These are phyloP conservation scores for Sycophaga agraensis DNA, from an alignment of 1,140 invertebrate genomes.

Conservation along the genomic window DNA sequence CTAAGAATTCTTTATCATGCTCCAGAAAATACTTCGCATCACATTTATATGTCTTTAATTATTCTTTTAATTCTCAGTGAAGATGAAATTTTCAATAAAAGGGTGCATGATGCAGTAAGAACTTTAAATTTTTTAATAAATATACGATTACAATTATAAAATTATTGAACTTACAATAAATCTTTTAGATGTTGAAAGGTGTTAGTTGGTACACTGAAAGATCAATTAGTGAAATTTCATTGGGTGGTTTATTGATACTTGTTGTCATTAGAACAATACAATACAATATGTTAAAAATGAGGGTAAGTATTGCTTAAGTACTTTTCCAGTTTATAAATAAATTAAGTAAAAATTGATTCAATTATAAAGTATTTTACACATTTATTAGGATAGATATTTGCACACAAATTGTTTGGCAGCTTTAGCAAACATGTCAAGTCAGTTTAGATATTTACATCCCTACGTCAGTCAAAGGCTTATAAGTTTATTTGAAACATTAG, in stretches of 20 bases:
- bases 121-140: constrained; percentile 2
- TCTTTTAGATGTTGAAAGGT: constrained; percentile 77
- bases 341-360: not conserved
- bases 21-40: constrained; percentile 89
- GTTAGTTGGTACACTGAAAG: constrained; percentile 92
- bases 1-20: constrained; percentile 91
- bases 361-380: constrained; percentile 2
- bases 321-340: not conserved
- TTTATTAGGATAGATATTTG: constrained; percentile 83
- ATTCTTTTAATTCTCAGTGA: constrained; percentile 95
- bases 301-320: constrained; percentile 60
- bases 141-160: constrained; percentile 24
- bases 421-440: constrained; percentile 95
- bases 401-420: constrained; percentile 97
- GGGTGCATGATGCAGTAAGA: constrained; percentile 91
- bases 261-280: constrained; percentile 96
- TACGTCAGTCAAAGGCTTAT: constrained; percentile 94
- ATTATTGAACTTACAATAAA: constrained; percentile 20
- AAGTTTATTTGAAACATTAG: constrained; percentile 84
- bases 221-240: constrained; percentile 84
- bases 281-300: constrained; percentile 96
- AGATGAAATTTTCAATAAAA: constrained; percentile 93
- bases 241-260: constrained; percentile 93
- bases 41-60: constrained; percentile 99
- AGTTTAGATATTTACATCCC: constrained; percentile 91